These are phyloP conservation scores for Apolygus lucorum DNA, from an alignment of 1,140 invertebrate species.

Conservation along the genomic window DNA sequence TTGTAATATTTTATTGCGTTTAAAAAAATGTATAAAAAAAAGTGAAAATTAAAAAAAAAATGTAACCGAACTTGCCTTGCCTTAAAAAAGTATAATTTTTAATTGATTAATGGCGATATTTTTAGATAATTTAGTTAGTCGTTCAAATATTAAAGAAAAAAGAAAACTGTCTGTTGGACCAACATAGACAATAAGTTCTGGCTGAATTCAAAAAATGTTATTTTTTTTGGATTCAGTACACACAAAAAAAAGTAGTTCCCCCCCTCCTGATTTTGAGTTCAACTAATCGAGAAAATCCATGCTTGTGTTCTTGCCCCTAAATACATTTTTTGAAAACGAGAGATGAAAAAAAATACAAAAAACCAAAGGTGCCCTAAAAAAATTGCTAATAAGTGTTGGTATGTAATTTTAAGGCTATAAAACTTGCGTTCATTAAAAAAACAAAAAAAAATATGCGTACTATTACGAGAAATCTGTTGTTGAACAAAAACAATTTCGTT, in stretches of 20 bases:
- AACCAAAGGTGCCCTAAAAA: slow-evolving; percentile 34
- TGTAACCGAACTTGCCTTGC: slow-evolving; percentile 10
- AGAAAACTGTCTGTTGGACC: slow-evolving; percentile 25
- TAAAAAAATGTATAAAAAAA: not conserved
- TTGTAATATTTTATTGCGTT: slow-evolving; percentile 15
- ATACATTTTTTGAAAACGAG: slow-evolving; percentile 10
- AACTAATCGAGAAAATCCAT: slow-evolving; percentile 25
- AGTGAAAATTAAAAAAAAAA: not conserved
- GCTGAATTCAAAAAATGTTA: slow-evolving; percentile 17
- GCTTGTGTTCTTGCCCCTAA: slow-evolving; percentile 27
- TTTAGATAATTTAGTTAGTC: slow-evolving; percentile 17
- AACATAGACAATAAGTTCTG: slow-evolving; percentile 27
- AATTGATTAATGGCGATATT: slow-evolving; percentile 11
- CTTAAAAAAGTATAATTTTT: not conserved
- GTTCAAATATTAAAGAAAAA: not conserved
- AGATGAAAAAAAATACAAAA: slow-evolving; percentile 23
- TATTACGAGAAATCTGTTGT: not conserved
- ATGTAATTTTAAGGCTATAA: slow-evolving; percentile 28
- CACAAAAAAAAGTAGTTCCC: slow-evolving; percentile 17
- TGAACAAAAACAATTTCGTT: slow-evolving; percentile 5
- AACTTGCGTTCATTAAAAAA: not conserved
- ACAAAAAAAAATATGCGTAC: too few species aligned
- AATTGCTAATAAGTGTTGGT: slow-evolving; percentile 25
- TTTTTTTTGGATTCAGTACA: not conserved
- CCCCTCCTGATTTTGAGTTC: not conserved